Evolutionary conservation across 1,140 invertebrate genomes (phyloP).

Genomic region (Archivesica marissinica): DNA sequence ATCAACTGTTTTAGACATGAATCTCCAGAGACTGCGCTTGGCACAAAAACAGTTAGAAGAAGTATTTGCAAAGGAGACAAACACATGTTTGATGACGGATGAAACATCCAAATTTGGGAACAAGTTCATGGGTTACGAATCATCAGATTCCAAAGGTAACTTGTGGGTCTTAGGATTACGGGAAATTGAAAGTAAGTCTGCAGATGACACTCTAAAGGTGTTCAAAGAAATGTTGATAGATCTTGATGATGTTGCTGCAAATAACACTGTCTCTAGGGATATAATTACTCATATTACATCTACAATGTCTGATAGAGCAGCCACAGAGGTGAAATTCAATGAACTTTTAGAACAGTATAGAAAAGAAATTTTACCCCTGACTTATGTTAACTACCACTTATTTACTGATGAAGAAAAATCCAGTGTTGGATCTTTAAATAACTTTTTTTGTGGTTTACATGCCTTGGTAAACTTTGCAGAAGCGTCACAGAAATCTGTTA

Average conservation of each 20-base stretch:
- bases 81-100: constrained; percentile 30
- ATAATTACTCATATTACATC: constrained; percentile 25
- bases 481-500: not conserved
- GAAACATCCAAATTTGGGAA: constrained; percentile 39
- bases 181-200: constrained; percentile 47
- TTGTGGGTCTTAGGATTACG: constrained; percentile 46
- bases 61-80: constrained; percentile 39
- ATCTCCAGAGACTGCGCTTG: constrained; percentile 22
- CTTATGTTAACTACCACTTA: constrained; percentile 2
- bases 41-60: constrained; percentile 31
- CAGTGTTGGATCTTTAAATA: not conserved
- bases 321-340: constrained; percentile 49
- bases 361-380: constrained; percentile 43
- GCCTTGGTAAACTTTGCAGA: constrained; percentile 37
- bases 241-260: constrained; percentile 4
- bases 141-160: constrained; percentile 18
- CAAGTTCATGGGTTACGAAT: constrained; percentile 49
- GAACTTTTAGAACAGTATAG: constrained; percentile 13
- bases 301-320: constrained; percentile 49
- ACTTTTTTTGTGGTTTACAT: constrained; percentile 34
- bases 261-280: not conserved
- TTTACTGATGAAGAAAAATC: constrained; percentile 22
- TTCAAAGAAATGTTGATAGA: constrained; percentile 42
- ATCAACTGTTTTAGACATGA: constrained; percentile 40
- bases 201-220: constrained; percentile 39